Base-by-base conservation (phyloP, 1,140 invertebrate genomes). In the Hyles vespertilio region DNA sequence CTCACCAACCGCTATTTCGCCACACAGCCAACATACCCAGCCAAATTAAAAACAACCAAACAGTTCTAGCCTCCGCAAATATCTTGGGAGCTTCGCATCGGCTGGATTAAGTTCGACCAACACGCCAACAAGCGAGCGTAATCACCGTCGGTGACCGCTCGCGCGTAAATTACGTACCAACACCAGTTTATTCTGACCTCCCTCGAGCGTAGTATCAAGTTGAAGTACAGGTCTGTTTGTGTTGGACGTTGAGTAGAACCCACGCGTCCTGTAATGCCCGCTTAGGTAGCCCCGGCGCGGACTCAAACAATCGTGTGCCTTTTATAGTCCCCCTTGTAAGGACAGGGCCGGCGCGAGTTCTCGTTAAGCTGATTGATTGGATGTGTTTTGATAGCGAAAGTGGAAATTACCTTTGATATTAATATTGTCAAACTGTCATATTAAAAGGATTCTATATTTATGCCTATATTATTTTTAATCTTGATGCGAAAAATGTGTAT, bases 91-190 rank as follows among this genome's bases (percentile, higher is more conserved):
- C 55, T 64, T 68, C 69, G 57, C 74, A 71, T 56, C 64, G 67
- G 77, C 65, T 65, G 72, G 74, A 79, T 81, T 82, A 77, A 69
- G 65, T 69, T 69, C 70, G 70, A 69, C 71, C 70, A 69, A 77
- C 70, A 70, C 67, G 74, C 72, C 80, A 71, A 67, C 73, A 69
- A 69, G 70, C 70, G 71, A 70, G 65, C 74, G 79, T 84, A 86
- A 86, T 86, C 81, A 85, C 79, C 74, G 69, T 67, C 77, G 74
- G 77, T 81, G 80, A 76, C 80, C 76, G 77, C 70, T 84, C 81
- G 77, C 84, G 84, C 80, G 79, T 84, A 83, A 84, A 84, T 84
- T 84, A 81, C 81, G 71, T 64, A 69, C 58, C 11, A 61, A 58
- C 58, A 67, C 76, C 74, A 69, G 47, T 59, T 11, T 59, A 63